Evolutionary conservation across 1,140 invertebrate species (phyloP), one percentile per base, ranked within the genome.

Genomic region (Sipha flava): DNA sequence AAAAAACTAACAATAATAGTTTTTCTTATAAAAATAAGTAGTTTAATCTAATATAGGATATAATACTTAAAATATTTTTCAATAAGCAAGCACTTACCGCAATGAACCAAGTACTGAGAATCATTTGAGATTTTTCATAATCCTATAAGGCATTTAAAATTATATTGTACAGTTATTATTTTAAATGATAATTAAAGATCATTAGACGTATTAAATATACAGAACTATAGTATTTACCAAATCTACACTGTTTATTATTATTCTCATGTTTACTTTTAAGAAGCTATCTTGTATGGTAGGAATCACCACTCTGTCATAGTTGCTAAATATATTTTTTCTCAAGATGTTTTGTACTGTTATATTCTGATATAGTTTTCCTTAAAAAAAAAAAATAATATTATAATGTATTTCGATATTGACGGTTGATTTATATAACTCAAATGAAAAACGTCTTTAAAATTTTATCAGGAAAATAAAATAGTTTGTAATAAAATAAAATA

Each of bases 41-140:
- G 34, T 40, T 23, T 64, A 31, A 64, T 40, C 34, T 37, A 21
- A 34, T 14, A 64, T 64, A 37, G 62, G 3, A 40, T 6, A 34
- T 23, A 31, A 31, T 29, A 18, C 6, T 47, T 70, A 9, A 29
- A 43, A 31, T 70, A 70, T 29, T 45, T 3, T 47, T 40, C n/a
- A 47, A 47, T 47, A 45, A 59, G 31, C n/a, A 47, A 70, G 18
- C 34, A 77, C 73, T 57, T 57, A 77, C 73, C 26, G 49, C n/a
- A 43, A 77, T 26, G 21, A 77, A 57, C 52, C 52, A 59, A 18
- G 73, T 57, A 31, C 73, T 77, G 34, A 77, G 14, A 40, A 77
- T 26, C 73, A 77, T 77, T 77, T 57, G 73, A 59, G 73, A 59
- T 40, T 52, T 57, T 59, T 57, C 73, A 59, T 77, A 77, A 77